Percentiles rank a stretch among this genome's conserved stretches.
Conservation (phyloP, 2,888 invertebrate genomes). For the Heliconius erato region DNA sequence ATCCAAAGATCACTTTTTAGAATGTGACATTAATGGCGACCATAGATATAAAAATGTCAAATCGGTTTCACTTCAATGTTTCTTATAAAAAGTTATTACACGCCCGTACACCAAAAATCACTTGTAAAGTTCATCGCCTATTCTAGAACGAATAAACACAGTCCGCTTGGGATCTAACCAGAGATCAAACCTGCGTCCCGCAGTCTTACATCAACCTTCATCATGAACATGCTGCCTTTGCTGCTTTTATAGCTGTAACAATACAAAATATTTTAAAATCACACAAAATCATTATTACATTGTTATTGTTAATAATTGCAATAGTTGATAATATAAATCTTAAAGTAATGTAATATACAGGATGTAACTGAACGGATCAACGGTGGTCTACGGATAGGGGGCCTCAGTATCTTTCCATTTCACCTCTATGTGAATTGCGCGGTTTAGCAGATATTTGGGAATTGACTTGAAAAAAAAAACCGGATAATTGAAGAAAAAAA, state of each 20-base stretch:
- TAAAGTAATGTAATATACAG: neutral
- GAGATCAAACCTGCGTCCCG: conserved; percentile 48
- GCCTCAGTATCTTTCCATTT: no score
- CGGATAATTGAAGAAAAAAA: no score
- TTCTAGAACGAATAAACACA: conserved; percentile 80
- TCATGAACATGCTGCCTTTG: conserved; percentile 84
- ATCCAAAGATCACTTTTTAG: neutral
- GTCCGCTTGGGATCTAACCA: conserved; percentile 39
- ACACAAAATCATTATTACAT: neutral
- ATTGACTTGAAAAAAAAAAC: no score
- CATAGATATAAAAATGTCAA: neutral
- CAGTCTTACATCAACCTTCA: conserved; percentile 57
- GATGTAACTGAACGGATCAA: no score
- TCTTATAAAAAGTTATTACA: conserved; percentile 23
- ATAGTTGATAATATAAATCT: neutral
- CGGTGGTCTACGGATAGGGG: no score
- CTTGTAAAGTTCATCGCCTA: conserved; percentile 52
- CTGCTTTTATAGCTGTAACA: conserved; percentile 81
- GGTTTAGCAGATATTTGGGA: no score
- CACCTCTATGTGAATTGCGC: no score
- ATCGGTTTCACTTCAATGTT: neutral
- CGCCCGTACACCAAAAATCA: conserved; percentile 5
- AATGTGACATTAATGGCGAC: neutral
- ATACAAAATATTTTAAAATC: neutral
- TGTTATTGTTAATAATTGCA: no score